Conservation (phyloP, 2,797 vertebrate genomes). For the Oryzias sinensis region DNA sequence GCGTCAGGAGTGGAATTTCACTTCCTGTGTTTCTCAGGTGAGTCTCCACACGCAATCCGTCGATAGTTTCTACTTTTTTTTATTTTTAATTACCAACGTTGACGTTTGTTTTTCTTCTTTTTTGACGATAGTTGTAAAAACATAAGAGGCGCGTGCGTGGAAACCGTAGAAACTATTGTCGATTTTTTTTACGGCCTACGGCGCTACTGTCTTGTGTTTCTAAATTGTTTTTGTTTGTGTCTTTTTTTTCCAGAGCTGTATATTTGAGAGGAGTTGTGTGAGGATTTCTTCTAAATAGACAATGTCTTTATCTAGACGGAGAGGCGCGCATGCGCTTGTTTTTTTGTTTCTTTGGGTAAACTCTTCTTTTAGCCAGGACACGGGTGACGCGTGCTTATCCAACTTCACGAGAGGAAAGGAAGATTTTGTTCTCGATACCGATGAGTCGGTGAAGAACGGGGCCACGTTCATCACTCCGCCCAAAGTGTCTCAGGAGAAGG, state of each 20-base stretch:
- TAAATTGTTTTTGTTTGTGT: neutral
- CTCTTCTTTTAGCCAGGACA: conserved; percentile 6
- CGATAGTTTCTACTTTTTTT: neutral
- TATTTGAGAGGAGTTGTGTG: neutral
- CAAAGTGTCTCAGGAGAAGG: conserved; percentile 49
- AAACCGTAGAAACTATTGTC: no score
- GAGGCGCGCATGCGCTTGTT: conserved; percentile 39
- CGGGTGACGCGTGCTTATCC: conserved; percentile 69
- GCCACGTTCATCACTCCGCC: conserved; percentile 86
- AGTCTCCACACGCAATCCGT: conserved; percentile 64
- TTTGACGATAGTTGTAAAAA: no score
- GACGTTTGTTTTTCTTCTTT: no score
- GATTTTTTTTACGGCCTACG: no score
- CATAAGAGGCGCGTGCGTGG: no score
- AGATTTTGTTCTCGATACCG: conserved; percentile 84
- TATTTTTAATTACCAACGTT: conserved; percentile 25
- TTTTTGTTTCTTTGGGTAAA: conserved; percentile 10
- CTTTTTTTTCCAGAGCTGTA: conserved; percentile 4
- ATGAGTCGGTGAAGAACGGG: conserved; percentile 86
- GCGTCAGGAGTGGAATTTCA: conserved; percentile 73
- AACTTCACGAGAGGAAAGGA: conserved; percentile 77
- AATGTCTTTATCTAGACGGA: neutral
- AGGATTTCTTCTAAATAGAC: conserved; percentile 25
- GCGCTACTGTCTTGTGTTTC: neutral
- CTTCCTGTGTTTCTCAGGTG: conserved; percentile 81